A percentile compares a stretch with the other conserved stretches of the same genome.
These are phyloP conservation scores for Phalanger gymnotis DNA, from an alignment of 2,797 vertebrate species.

Conservation along the genomic window DNA sequence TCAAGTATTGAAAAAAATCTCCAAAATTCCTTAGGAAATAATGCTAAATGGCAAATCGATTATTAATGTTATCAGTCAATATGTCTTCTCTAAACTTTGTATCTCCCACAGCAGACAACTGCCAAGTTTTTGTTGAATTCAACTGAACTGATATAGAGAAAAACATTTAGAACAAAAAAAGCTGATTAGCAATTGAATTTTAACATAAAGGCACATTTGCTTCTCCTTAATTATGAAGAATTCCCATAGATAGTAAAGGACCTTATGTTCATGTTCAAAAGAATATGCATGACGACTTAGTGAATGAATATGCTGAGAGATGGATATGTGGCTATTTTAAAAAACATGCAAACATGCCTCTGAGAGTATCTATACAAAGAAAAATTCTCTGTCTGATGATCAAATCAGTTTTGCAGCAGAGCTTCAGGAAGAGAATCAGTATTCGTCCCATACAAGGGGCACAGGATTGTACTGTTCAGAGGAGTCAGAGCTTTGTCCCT, in stretches of 20 bases:
- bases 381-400: neutral
- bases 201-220: constrained; percentile 12
- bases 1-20: constrained; percentile 15
- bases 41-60: neutral
- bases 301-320: neutral
- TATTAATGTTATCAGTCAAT: constrained; percentile 16
- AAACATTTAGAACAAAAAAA: neutral
- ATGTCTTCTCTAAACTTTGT: neutral
- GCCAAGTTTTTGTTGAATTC: neutral
- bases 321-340: neutral
- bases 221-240: neutral
- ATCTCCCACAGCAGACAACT: neutral
- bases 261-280: neutral
- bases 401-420: constrained; percentile 32
- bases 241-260: constrained; percentile 31
- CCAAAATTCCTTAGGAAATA: constrained; percentile 20
- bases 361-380: neutral
- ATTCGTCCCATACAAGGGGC: neutral
- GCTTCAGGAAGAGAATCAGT: neutral
- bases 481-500: neutral
- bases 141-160: neutral
- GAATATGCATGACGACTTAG: constrained; percentile 19
- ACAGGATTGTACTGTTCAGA: neutral
- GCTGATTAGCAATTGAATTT: neutral
- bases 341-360: neutral